Conservation (phyloP, 1,140 invertebrate genomes). For the Leptopilina clavipes region DNA sequence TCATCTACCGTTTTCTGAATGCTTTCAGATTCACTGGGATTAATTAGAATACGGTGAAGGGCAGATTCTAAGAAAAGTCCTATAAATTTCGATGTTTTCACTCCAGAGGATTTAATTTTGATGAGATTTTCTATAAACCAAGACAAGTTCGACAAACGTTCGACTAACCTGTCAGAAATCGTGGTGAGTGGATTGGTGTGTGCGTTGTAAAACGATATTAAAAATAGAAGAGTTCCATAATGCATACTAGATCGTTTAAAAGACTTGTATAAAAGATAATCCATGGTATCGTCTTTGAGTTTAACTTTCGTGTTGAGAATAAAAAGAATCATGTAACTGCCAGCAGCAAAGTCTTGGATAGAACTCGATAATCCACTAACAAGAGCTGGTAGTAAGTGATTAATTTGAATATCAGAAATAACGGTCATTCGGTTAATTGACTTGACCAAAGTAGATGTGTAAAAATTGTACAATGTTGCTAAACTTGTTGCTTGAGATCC, state of each 20-base stretch:
- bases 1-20: constrained; percentile 64
- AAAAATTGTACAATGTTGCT: constrained; percentile 85
- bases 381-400: constrained; percentile 82
- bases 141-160: constrained; percentile 72
- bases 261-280: constrained; percentile 79
- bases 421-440: constrained; percentile 76
- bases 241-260: constrained; percentile 75
- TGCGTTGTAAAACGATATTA: constrained; percentile 79
- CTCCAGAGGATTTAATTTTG: constrained; percentile 72
- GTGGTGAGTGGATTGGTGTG: constrained; percentile 73
- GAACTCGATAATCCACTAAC: constrained; percentile 81
- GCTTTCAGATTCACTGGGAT: constrained; percentile 42
- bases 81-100: constrained; percentile 76
- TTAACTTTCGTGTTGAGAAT: constrained; percentile 80
- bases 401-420: constrained; percentile 82
- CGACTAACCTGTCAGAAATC: constrained; percentile 74
- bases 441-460: constrained; percentile 83
- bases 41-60: constrained; percentile 51
- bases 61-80: constrained; percentile 72
- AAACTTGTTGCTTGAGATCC: constrained; percentile 77
- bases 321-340: constrained; percentile 84
- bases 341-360: constrained; percentile 82
- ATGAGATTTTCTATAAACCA: constrained; percentile 75
- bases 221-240: constrained; percentile 77
- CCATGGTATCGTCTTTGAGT: constrained; percentile 78